Evolutionary conservation across 2,797 vertebrate genomes (phyloP).

Genomic region (Furcifer pardalis): DNA sequence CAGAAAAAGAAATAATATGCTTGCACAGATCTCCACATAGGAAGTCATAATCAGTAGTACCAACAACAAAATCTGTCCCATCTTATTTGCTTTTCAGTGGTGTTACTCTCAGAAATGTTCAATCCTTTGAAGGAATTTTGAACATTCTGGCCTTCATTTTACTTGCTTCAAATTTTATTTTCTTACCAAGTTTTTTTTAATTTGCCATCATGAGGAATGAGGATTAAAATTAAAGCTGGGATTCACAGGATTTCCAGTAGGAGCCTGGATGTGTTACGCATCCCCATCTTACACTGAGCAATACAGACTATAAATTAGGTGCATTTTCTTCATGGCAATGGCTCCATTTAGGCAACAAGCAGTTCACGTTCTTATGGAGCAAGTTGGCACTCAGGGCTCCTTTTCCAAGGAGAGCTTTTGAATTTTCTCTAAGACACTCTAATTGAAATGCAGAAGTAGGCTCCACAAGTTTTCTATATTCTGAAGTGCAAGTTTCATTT

Average conservation of each 20-base stretch:
- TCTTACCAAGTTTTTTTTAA: neutral
- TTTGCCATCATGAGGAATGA: neutral
- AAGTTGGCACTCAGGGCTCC: slow-evolving; percentile 60
- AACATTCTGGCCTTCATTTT: neutral
- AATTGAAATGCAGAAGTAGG: slow-evolving; percentile 77
- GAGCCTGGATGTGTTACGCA: neutral
- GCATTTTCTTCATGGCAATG: slow-evolving; percentile 38
- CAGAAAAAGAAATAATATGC: too few species aligned
- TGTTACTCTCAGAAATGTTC: neutral
- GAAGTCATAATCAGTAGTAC: neutral
- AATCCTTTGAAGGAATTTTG: neutral
- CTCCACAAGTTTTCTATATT: slow-evolving; percentile 64
- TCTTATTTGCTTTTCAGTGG: neutral
- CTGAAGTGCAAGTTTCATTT: slow-evolving; percentile 38
- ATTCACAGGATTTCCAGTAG: neutral
- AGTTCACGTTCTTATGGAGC: slow-evolving; percentile 59
- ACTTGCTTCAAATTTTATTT: neutral
- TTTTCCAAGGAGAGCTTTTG: slow-evolving; percentile 64
- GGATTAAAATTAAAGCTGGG: neutral
- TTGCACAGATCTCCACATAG: too few species aligned
- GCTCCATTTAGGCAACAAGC: slow-evolving; percentile 60
- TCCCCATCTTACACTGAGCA: neutral
- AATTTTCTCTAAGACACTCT: slow-evolving; percentile 73
- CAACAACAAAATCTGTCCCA: neutral
- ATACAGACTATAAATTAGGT: neutral